A percentile compares a stretch with the other conserved stretches of the same genome.
Conservation (phyloP, 2,113 vertebrate species). For the Pachyramphus minor region DNA sequence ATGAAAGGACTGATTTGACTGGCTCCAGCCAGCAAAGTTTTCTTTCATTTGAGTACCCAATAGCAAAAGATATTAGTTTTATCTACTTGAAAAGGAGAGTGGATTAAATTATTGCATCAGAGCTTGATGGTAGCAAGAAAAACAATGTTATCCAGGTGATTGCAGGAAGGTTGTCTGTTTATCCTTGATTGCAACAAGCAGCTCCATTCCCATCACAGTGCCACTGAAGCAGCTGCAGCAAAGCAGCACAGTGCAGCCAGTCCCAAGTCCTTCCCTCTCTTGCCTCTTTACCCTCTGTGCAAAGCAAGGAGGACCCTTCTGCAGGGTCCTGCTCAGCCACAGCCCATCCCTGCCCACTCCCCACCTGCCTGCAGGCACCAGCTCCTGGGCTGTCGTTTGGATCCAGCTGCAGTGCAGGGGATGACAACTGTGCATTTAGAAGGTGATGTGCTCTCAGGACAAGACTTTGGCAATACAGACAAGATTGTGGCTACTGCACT, state of each 20-base stretch:
- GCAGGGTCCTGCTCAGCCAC: background rate
- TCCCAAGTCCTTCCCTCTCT: background rate
- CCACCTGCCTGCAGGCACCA: accelerated
- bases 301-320: background rate
- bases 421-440: background rate
- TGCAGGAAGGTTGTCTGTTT: background rate
- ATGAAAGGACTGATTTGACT: conserved; percentile 20
- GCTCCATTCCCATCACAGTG: background rate
- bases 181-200: background rate
- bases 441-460: background rate
- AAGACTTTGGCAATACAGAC: background rate
- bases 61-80: background rate
- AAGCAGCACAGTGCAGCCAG: background rate
- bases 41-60: conserved; percentile 13
- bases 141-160: background rate
- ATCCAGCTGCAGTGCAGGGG: background rate
- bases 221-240: background rate
- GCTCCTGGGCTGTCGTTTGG: background rate
- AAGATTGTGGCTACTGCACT: background rate
- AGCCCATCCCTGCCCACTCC: background rate
- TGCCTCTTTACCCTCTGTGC: background rate
- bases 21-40: conserved; percentile 28
- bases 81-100: background rate
- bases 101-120: conserved; percentile 1
- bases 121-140: background rate